These are phyloP conservation scores for Metacarcinus magister DNA, from an alignment of 2,888 invertebrate genomes.

Conservation along the genomic window DNA sequence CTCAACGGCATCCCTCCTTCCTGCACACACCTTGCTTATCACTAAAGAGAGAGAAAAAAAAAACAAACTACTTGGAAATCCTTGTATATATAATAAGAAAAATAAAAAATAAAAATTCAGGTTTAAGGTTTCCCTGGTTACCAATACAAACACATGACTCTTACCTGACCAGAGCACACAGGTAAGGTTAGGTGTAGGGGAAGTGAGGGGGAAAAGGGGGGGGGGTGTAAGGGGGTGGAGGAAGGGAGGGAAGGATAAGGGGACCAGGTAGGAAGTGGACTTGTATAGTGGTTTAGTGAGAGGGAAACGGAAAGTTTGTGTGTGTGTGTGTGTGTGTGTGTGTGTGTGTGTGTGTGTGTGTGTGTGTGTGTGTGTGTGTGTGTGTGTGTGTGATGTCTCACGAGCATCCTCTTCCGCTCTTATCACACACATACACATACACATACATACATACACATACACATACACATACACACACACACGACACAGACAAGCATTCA, in stretches of 20 bases:
- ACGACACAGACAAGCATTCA: not conserved
- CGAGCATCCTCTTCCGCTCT: not conserved
- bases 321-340: too few relatives aligned
- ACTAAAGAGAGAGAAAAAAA: too few relatives aligned
- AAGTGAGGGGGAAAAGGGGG: not conserved
- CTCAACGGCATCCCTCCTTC: too few relatives aligned
- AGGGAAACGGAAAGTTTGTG: too few relatives aligned
- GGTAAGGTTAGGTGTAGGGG: not conserved
- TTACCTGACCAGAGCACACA: not conserved
- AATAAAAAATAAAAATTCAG: not conserved
- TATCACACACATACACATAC: not conserved
- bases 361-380: slow-evolving; percentile 26
- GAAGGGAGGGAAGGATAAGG: not conserved
- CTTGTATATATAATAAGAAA: too few relatives aligned
- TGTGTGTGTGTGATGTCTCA: not conserved
- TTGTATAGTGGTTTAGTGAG: too few relatives aligned
- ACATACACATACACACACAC: not conserved
- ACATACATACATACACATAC: not conserved
- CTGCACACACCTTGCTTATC: too few relatives aligned
- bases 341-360: slow-evolving; percentile 21
- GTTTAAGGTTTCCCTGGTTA: not conserved
- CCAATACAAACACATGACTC: not conserved
- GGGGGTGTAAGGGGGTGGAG: not conserved
- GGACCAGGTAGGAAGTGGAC: too few relatives aligned
- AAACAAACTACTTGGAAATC: too few relatives aligned